phyloP scores from a whole-genome alignment of 2,888 invertebrate species.

The Drosophila emarginata region DNA sequence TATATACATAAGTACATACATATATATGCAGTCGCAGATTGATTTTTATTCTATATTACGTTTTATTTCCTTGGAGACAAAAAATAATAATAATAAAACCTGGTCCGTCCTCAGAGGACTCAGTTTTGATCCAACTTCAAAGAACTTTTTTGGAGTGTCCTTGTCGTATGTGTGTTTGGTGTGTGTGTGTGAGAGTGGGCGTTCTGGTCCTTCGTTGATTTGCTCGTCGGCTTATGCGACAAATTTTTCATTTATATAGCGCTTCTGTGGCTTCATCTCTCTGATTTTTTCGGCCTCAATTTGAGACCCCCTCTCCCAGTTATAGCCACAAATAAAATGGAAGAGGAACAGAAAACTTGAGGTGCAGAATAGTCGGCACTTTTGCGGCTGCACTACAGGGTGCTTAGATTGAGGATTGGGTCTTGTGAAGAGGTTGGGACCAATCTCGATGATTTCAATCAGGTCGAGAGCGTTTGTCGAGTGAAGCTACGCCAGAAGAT shows the following conservation, averaged over 20 bases:
- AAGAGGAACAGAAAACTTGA: constrained; percentile 29
- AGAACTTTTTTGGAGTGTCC: constrained; percentile 70
- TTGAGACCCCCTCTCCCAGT: constrained; percentile 37
- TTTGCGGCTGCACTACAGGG: constrained; percentile 54
- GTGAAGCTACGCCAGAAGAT: neutral
- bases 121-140: constrained; percentile 68
- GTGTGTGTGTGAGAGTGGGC: constrained; percentile 29
- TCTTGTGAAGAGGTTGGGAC: neutral
- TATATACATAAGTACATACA: constrained; percentile 22
- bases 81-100: constrained; percentile 36
- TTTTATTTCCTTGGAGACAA: constrained; percentile 79
- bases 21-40: constrained; percentile 70
- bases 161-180: constrained; percentile 33
- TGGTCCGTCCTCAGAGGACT: constrained; percentile 52
- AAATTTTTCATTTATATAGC: constrained; percentile 69
- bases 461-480: neutral
- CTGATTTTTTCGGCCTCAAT: constrained; percentile 48
- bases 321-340: constrained; percentile 17
- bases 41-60: constrained; percentile 71
- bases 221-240: constrained; percentile 62
- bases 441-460: neutral
- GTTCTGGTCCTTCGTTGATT: constrained; percentile 46
- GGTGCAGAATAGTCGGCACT: constrained; percentile 54
- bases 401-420: neutral
- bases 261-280: constrained; percentile 39